phyloP scores from a whole-genome alignment of 2,113 vertebrate genomes.

The Gnathonemus echidnorhynchus region DNA sequence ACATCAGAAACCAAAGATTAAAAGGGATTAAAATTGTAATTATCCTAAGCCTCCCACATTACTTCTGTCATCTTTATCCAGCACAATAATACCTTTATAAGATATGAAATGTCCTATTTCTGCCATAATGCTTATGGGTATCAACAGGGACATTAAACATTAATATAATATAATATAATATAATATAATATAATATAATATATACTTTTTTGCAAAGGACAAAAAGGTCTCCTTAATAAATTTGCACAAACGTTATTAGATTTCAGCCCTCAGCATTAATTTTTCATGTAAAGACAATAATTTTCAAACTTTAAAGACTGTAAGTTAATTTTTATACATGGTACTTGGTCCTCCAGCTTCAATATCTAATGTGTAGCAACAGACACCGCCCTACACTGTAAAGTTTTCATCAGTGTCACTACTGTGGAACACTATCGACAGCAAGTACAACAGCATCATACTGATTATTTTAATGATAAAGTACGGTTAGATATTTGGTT shows the following conservation, averaged over 20 bases:
- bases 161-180: not conserved
- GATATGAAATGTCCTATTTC: not conserved
- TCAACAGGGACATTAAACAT: not conserved
- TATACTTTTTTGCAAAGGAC: not conserved
- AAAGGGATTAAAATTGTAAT: not conserved
- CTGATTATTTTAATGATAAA: constrained; percentile 23
- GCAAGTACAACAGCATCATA: constrained; percentile 15
- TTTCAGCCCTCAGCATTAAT: constrained; percentile 43
- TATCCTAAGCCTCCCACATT: not conserved
- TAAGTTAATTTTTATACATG: constrained; percentile 19
- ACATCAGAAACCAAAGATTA: not conserved
- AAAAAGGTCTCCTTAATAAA: not conserved
- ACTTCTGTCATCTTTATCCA: not conserved
- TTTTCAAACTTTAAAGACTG: constrained; percentile 27
- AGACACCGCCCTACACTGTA: not conserved
- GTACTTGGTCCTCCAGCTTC: constrained; percentile 37
- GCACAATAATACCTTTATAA: not conserved
- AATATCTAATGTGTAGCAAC: constrained; percentile 8
- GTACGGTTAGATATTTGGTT: constrained; percentile 24
- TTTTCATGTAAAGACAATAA: constrained; percentile 4
- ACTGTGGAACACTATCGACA: not conserved
- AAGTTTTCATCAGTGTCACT: not conserved
- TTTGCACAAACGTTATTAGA: constrained; percentile 20
- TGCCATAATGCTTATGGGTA: not conserved
- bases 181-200: not conserved